Conservation (phyloP, 2,797 vertebrate species). For the Etheostoma perlongum region DNA sequence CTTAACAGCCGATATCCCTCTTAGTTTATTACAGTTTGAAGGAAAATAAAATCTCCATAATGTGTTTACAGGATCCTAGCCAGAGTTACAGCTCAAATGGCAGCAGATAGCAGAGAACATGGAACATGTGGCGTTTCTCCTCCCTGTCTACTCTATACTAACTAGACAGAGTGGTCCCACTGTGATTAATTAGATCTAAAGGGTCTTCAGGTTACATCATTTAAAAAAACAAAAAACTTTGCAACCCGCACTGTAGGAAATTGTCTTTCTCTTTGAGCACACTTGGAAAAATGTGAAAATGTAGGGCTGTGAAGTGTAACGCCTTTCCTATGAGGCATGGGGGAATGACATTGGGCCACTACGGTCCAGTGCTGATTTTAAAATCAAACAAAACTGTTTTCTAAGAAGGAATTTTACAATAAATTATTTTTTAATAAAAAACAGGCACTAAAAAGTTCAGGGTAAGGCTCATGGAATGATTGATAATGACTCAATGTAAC, state of each 20-base stretch:
- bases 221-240: slow-evolving; percentile 23
- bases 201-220: slow-evolving; percentile 39
- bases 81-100: slow-evolving; percentile 38
- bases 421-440: background rate
- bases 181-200: slow-evolving; percentile 22
- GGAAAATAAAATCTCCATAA: slow-evolving; percentile 20
- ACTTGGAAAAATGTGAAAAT: slow-evolving; percentile 21
- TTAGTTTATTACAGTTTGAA: slow-evolving; percentile 33
- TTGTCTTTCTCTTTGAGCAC: background rate
- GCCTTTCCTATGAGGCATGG: slow-evolving; percentile 4
- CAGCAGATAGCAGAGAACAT: slow-evolving; percentile 31
- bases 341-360: slow-evolving; percentile 4
- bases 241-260: slow-evolving; percentile 18
- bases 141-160: slow-evolving; percentile 41
- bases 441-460: background rate
- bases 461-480: background rate
- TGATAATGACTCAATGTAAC: background rate
- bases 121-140: slow-evolving; percentile 64
- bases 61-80: slow-evolving; percentile 47
- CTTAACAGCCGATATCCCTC: slow-evolving; percentile 26
- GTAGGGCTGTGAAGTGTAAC: slow-evolving; percentile 48
- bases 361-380: background rate
- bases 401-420: background rate
- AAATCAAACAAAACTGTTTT: background rate
- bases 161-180: slow-evolving; percentile 43